These are phyloP conservation scores for Centropus unirufus DNA, from an alignment of 2,113 vertebrate genomes.

Conservation along the genomic window DNA sequence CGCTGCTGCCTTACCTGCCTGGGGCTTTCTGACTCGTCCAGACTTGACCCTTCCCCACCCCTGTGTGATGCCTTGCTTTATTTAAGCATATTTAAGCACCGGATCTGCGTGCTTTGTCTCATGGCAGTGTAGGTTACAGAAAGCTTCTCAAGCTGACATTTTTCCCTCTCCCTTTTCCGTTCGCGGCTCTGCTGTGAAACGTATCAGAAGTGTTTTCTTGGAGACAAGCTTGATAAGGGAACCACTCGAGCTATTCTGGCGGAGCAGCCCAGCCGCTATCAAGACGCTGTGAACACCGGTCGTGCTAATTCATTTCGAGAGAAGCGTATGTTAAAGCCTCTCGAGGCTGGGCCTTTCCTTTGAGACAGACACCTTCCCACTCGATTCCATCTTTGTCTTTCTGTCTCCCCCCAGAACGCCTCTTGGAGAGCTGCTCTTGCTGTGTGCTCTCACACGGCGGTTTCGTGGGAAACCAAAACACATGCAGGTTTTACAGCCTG, in stretches of 20 bases:
- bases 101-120: background rate
- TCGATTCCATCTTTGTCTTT: background rate
- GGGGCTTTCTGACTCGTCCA: background rate
- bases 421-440: background rate
- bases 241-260: background rate
- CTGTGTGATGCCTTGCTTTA: fast-evolving
- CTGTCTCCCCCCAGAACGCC: background rate
- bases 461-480: background rate
- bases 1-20: background rate
- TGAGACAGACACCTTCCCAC: background rate
- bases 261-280: background rate
- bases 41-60: background rate
- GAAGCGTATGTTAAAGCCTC: background rate
- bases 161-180: background rate
- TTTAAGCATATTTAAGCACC: background rate
- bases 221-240: background rate
- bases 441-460: background rate
- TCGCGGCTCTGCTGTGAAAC: background rate
- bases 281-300: background rate
- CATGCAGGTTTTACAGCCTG: background rate
- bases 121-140: background rate
- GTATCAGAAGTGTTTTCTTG: background rate
- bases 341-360: background rate
- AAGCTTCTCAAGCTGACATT: background rate
- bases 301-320: fast-evolving